Base-by-base conservation (phyloP, 2,113 vertebrate species). In the Mobula hypostoma region DNA sequence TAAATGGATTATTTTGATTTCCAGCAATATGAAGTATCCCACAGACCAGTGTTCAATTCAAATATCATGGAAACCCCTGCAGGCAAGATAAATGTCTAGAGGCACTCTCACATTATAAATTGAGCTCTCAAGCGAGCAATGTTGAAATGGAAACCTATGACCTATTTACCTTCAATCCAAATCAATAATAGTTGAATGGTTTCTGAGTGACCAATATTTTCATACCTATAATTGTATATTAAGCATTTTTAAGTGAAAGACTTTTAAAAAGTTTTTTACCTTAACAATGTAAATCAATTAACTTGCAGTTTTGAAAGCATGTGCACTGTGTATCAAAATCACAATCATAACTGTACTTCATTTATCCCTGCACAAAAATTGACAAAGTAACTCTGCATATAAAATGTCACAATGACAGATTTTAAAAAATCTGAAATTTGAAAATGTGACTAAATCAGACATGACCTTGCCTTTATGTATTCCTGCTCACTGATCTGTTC, bases 21-120 rank as follows among this genome's bases (percentile, higher is more conserved):
- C 88, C 58, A 72, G 32, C 88, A 92, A 70, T 21, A 19, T 63
- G 70, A 92, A 92, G 1, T n/a, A 40, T 92, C 29, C 88, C 32
- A 58, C n/a, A 70, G 88, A 36, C n/a, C 32, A 24, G 66, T 11
- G 88, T 36, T 92, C 66, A 92, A 92, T 70, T 92, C 88, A 92
- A 92, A 92, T 40, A 87, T 87, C 56, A 87, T 61, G 83, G 48
- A 70, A 72, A 72, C 5, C 66, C 32, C 88, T 40, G 7, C 66
- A 14, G 88, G 68, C 66, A 40, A 92, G 36, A 70, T 24, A 40
- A 63, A 72, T 70, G n/a, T 70, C 63, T 72, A 92, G 66, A 72
- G n/a, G 88, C 88, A 70, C 15, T 61, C 56, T 87, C 83, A n/a
- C 56, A 63, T 61, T 87, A 87, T 58, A 87, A 87, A 12, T 87